phyloP scores from a whole-genome alignment of 1,140 invertebrate genomes.

The Pachypeltis micranthus region DNA sequence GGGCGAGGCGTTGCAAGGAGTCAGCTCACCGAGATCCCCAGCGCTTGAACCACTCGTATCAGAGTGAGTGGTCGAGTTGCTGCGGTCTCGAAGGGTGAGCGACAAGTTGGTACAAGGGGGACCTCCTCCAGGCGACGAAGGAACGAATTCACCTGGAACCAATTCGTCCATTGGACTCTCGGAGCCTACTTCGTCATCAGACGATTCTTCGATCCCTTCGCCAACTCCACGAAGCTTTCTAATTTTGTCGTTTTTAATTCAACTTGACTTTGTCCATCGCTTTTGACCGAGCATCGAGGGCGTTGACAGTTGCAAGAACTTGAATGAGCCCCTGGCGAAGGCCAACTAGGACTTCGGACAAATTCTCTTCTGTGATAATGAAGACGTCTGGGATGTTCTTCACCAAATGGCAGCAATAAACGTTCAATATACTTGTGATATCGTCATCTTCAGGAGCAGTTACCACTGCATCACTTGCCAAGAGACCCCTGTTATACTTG shows the following conservation, averaged over 20 bases:
- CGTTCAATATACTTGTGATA: slow-evolving; percentile 52
- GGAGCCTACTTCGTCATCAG: slow-evolving; percentile 78
- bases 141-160: slow-evolving; percentile 32
- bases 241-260: too few relatives aligned
- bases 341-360: slow-evolving; percentile 48
- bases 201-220: slow-evolving; percentile 65
- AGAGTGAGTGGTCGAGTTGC: slow-evolving; percentile 53
- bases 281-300: slow-evolving; percentile 32
- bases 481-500: slow-evolving; percentile 45
- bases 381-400: slow-evolving; percentile 55
- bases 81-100: slow-evolving; percentile 40
- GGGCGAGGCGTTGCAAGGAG: slow-evolving; percentile 73
- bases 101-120: slow-evolving; percentile 47
- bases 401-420: slow-evolving; percentile 56
- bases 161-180: slow-evolving; percentile 73
- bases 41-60: slow-evolving; percentile 71
- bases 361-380: slow-evolving; percentile 49
- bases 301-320: slow-evolving; percentile 45
- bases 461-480: slow-evolving; percentile 45
- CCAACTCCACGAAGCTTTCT: slow-evolving; percentile 22
- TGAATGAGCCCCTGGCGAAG: slow-evolving; percentile 54
- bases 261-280: slow-evolving; percentile 17
- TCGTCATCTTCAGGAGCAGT: slow-evolving; percentile 47
- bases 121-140: slow-evolving; percentile 35
- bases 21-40: slow-evolving; percentile 75